Conservation (phyloP, 2,888 invertebrate genomes). For the Notodonta dromedarius region DNA sequence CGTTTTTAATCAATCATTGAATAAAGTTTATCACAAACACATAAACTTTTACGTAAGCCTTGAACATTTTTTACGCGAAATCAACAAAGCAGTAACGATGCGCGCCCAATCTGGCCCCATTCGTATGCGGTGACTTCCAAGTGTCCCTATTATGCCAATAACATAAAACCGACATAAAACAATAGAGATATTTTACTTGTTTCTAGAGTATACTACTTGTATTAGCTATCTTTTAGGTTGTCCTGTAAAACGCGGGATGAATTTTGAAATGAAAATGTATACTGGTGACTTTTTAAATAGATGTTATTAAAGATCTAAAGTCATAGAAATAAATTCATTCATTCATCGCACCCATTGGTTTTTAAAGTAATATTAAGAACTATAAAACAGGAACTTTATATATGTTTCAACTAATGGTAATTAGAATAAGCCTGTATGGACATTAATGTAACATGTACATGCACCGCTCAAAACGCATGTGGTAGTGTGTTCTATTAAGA, state of each 20-base stretch:
- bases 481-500: no score
- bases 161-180: conserved; percentile 57
- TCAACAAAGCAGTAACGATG: conserved; percentile 17
- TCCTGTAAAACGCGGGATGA: background rate
- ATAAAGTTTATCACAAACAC: conserved; percentile 1
- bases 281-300: no score
- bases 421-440: no score
- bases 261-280: background rate
- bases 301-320: no score
- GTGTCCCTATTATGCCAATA: conserved; percentile 45
- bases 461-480: no score
- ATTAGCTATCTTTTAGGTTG: conserved; percentile 1
- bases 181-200: conserved; percentile 49
- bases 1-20: no score
- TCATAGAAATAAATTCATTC: no score
- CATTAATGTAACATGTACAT: no score
- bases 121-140: conserved; percentile 45
- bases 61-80: conserved; percentile 20
- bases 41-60: conserved; percentile 7
- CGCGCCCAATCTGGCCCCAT: conserved; percentile 31
- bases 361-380: no score
- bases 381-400: no score
- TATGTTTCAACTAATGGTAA: no score
- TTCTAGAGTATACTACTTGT: conserved; percentile 38
- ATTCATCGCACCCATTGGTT: no score